Conservation (phyloP, 2,888 invertebrate genomes). For the Troglohyphantes excavatus region DNA sequence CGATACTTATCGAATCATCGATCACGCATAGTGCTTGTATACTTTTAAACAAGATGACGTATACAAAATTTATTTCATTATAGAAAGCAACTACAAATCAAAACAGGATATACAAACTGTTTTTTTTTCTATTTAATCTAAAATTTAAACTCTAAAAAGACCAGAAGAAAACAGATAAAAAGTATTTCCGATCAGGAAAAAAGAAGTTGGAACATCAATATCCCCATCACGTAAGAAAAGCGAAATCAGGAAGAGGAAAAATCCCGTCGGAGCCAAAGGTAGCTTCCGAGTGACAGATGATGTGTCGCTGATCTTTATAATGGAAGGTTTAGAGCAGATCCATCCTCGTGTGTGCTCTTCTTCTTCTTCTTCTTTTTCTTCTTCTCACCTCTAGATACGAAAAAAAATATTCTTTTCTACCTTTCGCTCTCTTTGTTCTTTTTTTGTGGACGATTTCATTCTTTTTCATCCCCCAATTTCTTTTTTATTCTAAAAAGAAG, state of each 20-base stretch:
- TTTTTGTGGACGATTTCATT: neutral
- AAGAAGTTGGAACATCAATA: neutral
- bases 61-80: too few species aligned
- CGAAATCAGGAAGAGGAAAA: neutral
- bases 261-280: neutral
- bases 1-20: too few species aligned
- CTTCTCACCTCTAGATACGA: neutral
- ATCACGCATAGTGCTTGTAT: too few species aligned
- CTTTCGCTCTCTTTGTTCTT: neutral
- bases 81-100: too few species aligned
- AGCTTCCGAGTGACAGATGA: conserved; percentile 35
- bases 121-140: too few species aligned
- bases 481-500: too few species aligned
- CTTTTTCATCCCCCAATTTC: neutral
- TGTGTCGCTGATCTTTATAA: conserved; percentile 58
- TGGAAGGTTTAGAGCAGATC: conserved; percentile 54
- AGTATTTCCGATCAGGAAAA: neutral
- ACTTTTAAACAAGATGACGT: too few species aligned
- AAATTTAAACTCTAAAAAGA: too few species aligned
- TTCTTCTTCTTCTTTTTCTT: neutral
- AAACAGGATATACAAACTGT: too few species aligned
- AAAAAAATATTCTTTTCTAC: neutral
- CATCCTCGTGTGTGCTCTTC: conserved; percentile 33
- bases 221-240: neutral
- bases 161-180: neutral